These are phyloP conservation scores for Formica selysi DNA, from an alignment of 1,140 invertebrate genomes.

Conservation along the genomic window DNA sequence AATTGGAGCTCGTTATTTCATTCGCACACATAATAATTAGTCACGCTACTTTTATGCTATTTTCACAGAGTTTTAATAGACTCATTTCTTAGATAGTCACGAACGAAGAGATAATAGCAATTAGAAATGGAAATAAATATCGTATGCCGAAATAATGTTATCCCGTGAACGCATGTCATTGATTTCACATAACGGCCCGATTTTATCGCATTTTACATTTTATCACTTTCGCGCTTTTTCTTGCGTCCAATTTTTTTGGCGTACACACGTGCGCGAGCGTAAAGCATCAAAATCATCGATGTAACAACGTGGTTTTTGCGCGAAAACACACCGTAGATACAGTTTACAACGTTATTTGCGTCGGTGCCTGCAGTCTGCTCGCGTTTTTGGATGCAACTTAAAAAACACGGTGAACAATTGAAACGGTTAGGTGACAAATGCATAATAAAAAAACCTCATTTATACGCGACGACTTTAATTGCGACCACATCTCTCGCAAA, in stretches of 20 bases:
- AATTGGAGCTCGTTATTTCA: slow-evolving; percentile 21
- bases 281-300: slow-evolving; percentile 34
- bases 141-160: neutral
- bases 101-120: neutral
- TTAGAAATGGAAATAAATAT: neutral
- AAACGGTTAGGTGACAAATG: slow-evolving; percentile 29
- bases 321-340: slow-evolving; percentile 44
- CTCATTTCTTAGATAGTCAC: neutral
- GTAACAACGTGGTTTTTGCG: slow-evolving; percentile 12
- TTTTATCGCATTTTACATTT: neutral
- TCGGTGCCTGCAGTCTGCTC: slow-evolving; percentile 5
- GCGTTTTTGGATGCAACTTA: slow-evolving; percentile 21
- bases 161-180: neutral
- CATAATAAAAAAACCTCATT: neutral
- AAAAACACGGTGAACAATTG: slow-evolving; percentile 44
- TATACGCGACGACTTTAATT: neutral
- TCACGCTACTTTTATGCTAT: neutral
- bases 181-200: too few relatives aligned
- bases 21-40: neutral
- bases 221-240: neutral
- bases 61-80: neutral
- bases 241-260: slow-evolving; percentile 23
- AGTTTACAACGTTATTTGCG: slow-evolving; percentile 49
- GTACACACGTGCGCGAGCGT: neutral
- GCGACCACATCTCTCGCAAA: neutral